Base-by-base conservation (phyloP, 2,797 vertebrate genomes). In the Adelosebastes latens region DNA sequence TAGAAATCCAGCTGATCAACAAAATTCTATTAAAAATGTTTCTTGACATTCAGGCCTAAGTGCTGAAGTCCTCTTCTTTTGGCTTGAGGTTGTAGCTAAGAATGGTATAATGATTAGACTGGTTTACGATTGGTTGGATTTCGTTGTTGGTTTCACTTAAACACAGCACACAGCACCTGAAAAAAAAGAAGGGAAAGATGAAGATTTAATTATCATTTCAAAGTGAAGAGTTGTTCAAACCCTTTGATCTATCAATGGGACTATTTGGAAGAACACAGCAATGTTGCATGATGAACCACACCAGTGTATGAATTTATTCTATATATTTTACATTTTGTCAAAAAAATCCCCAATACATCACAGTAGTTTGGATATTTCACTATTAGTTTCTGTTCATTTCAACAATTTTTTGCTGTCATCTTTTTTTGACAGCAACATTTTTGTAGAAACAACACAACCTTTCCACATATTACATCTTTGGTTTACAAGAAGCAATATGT, bases 81-180 rank as follows among this genome's bases (percentile, higher is more conserved):
- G 24, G 20, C 18, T 69, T 13, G 77, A 73, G 55, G 62, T 34
- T 27, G 62, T 6, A 24, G 55, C 1, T 61, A 66, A 69, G 34
- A 75, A 29, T 27, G 49, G 62, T 77, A 42, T 60, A 52, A 25
- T 52, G 77, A 60, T 68, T 53, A 3, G n/a, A 66, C 16, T 80
- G 16, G 49, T 83, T 72, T 36, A 36, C 34, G 68, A 59, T 36
- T 55, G 31, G 80, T 73, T 29, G 27, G 65, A 55, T 34, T 72
- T 42, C 0, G 71, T 76, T 81, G 84, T 16, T 59, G 56, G 75
- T 82, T 90, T 85, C 63, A 53, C 80, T 86, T 72, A n/a, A 84
- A 83, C 88, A 90, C 89, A 89, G 87, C 89, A 94, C 84, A 90
- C 89, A 84, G 88, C 82, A 93, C 93, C 95, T 96, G 85, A 8